Evolutionary conservation across 2,797 vertebrate species (phyloP).

Genomic region (Morus bassanus): DNA sequence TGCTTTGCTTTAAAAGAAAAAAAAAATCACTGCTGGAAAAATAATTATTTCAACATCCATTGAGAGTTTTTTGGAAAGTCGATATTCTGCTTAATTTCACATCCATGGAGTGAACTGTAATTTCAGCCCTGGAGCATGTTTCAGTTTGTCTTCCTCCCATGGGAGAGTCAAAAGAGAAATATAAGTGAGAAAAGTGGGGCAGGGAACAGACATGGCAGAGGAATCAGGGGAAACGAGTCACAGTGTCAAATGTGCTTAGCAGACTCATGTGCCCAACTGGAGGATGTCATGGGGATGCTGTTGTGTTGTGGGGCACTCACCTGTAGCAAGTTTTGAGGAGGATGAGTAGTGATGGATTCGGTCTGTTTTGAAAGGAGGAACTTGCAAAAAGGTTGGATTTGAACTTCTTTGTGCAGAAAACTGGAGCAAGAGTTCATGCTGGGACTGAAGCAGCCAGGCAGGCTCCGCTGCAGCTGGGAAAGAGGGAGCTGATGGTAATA

Average conservation of each 20-base stretch:
- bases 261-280: background rate
- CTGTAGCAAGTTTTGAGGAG: background rate
- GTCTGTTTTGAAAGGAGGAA: background rate
- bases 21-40: background rate
- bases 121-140: background rate
- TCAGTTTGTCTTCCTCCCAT: background rate
- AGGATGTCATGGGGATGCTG: background rate
- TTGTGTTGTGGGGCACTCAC: background rate
- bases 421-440: background rate
- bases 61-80: background rate
- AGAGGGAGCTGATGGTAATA: background rate
- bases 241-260: background rate
- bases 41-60: background rate
- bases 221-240: background rate
- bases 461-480: background rate
- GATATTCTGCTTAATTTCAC: conserved; percentile 4
- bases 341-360: background rate
- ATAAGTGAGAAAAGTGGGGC: background rate
- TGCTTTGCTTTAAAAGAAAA: background rate
- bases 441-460: background rate
- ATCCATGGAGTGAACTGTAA: background rate
- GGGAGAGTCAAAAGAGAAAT: background rate
- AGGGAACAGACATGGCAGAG: background rate
- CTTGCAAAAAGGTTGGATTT: background rate
- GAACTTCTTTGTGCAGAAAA: background rate